phyloP scores from a whole-genome alignment of 2,888 invertebrate genomes.

The Eupithecia abbreviata region DNA sequence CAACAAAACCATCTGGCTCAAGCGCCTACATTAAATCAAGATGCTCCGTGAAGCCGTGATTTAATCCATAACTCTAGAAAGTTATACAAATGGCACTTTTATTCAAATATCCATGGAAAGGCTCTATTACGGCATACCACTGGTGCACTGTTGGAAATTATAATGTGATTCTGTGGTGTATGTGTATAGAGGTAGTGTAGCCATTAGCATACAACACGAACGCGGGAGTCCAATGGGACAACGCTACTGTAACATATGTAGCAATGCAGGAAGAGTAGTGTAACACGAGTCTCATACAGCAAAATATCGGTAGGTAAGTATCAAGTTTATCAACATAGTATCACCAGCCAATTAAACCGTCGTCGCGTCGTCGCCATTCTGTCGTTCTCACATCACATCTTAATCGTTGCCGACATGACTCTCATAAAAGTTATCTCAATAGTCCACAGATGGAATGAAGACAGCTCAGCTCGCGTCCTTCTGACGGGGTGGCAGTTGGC shows the following conservation, averaged over 20 bases:
- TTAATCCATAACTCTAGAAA: conserved; percentile 20
- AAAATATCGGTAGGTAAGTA: not conserved
- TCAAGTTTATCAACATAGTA: not conserved
- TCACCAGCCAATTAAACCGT: not conserved
- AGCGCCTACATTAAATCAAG: not conserved
- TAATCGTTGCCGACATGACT: not conserved
- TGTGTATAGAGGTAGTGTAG: not conserved
- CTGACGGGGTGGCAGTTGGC: conserved; percentile 5
- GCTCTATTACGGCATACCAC: not conserved
- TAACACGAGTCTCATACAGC: not conserved
- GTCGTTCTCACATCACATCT: not conserved
- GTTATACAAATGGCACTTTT: conserved; percentile 28
- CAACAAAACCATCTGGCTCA: not conserved
- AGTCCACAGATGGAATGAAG: not conserved
- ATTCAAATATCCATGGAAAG: conserved; percentile 22
- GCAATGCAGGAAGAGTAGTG: not conserved
- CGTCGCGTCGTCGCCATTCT: not conserved
- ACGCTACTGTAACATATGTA: not conserved
- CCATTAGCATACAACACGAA: conserved; percentile 28
- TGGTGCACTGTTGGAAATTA: not conserved
- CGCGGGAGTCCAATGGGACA: not conserved
- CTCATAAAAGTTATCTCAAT: conserved; percentile 16
- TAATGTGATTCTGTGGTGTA: conserved; percentile 4
- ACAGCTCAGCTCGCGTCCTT: not conserved
- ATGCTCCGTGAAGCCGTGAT: conserved; percentile 12